Evolutionary conservation across 2,797 vertebrate genomes (phyloP), one percentile per base, ranked within the genome.

Genomic region (Orestias chungarensis): DNA sequence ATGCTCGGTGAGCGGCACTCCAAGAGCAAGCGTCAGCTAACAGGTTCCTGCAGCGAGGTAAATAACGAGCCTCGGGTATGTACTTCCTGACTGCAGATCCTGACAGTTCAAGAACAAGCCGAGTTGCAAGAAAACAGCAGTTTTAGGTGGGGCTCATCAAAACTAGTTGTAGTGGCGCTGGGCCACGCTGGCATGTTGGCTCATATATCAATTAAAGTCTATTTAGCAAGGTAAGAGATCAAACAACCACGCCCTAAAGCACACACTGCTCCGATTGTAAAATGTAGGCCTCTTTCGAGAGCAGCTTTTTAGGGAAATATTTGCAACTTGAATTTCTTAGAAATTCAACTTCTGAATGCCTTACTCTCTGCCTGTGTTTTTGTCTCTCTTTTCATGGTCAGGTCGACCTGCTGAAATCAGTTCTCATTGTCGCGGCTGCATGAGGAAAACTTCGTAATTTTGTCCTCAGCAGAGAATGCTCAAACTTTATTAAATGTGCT

Each of bases 1-100:
- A 81, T n/a, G 35, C 73, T 80, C 71, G 40, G 67, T 17, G 59
- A 83, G 64, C 66, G 25, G 43, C 33, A 47, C 76, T 80, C 69
- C 42, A 67, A 70, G 71, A 74, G 43, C 75, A 49, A 17, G 25
- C 78, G 71, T 44, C 50, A 27, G 73, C 52, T 12, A 62, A 70
- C 83, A 86, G 74, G 68, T 64, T 62, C 65, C 85, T 86, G 76
- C 66, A 81, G 67, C 3, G 11, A 82, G 82, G 87, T 88, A 79
- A 79, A 81, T 74, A 89, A 85, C 81, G 76, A 38, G 64, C 76
- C 69, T 66, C 64, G 54, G 82, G 81, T 84, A 82, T 78, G 68
- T 52, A 75, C 68, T 20, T 52, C 38, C 66, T 68, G 71, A 82
- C 62, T 75, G 25, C 9, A 17, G 66, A 62, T 0, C 73, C 64